Conservation (phyloP, 2,888 invertebrate genomes). For the Capitulum mitella region DNA sequence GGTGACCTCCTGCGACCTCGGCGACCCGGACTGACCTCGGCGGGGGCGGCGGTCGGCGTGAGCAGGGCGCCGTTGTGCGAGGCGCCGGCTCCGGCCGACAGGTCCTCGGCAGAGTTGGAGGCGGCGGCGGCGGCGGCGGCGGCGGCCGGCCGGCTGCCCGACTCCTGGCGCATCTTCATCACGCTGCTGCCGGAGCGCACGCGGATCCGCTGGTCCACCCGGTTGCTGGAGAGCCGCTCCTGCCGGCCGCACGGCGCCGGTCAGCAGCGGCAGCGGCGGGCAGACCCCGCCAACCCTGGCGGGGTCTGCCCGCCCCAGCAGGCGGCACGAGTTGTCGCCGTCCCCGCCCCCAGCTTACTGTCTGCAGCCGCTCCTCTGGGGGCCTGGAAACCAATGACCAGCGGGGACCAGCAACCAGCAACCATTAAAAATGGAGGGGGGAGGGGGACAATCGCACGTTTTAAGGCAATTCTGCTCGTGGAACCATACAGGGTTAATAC, state of each 20-base stretch:
- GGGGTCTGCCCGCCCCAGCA: too few species aligned
- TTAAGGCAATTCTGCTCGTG: too few species aligned
- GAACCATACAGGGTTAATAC: too few species aligned
- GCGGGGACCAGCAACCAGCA: too few species aligned
- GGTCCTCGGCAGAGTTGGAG: slow-evolving; percentile 22
- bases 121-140: not conserved
- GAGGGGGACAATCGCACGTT: not conserved
- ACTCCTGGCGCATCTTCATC: not conserved
- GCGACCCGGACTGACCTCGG: not conserved
- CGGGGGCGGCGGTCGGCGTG: not conserved
- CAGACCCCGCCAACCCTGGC: too few species aligned
- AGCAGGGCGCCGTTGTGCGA: not conserved
- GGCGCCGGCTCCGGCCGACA: not conserved
- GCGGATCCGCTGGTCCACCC: slow-evolving; percentile 2
- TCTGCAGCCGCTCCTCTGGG: too few species aligned
- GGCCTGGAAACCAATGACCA: too few species aligned
- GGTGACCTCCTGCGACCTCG: slow-evolving; percentile 57
- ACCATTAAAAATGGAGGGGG: too few species aligned
- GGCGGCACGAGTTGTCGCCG: too few species aligned
- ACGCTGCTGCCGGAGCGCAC: slow-evolving; percentile 15
- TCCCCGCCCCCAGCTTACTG: too few species aligned
- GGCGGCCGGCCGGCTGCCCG: not conserved
- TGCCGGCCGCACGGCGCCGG: not conserved
- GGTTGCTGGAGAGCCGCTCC: slow-evolving; percentile 4
- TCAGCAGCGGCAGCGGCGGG: not conserved